Percentiles rank a stretch among this genome's conserved stretches.
These are phyloP conservation scores for Caenorhabditis macrosperma DNA, from an alignment of 2,888 invertebrate species.

Conservation along the genomic window DNA sequence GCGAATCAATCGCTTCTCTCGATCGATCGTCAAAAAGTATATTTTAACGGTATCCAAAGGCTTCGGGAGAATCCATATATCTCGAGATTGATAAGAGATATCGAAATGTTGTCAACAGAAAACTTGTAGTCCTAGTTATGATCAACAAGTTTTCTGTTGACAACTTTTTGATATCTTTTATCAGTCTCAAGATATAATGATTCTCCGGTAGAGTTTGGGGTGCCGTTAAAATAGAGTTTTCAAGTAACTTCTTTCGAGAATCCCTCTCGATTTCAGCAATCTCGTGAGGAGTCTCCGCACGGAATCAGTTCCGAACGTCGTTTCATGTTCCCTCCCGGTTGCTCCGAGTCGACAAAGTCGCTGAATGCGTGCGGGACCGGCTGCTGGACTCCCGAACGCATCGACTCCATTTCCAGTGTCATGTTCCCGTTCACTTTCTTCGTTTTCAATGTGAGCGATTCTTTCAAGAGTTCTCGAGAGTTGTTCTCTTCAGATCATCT, in stretches of 20 bases:
- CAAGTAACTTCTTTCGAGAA: too few species aligned
- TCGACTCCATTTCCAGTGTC: conserved; percentile 74
- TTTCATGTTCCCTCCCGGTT: conserved; percentile 76
- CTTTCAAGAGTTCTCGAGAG: neutral
- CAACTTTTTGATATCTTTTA: too few species aligned
- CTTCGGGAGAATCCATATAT: too few species aligned
- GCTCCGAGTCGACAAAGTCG: conserved; percentile 44
- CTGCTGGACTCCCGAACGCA: conserved; percentile 72
- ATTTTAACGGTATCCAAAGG: too few species aligned
- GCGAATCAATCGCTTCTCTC: too few species aligned
- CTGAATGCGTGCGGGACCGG: conserved; percentile 59
- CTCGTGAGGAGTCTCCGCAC: conserved; percentile 68
- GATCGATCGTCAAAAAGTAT: too few species aligned
- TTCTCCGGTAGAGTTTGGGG: too few species aligned
- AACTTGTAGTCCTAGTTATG: too few species aligned
- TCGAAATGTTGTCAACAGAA: too few species aligned
- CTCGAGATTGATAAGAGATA: neutral
- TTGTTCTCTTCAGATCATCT: conserved; percentile 71
- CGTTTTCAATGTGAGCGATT: conserved; percentile 75
- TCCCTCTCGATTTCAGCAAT: conserved; percentile 17
- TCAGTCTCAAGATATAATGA: too few species aligned
- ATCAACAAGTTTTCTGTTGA: too few species aligned
- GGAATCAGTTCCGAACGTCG: conserved; percentile 74
- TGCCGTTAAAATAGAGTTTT: too few species aligned
- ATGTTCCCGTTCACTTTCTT: conserved; percentile 79